Base-by-base conservation (phyloP, 1,140 invertebrate species). In the Drosophila pectinifera region DNA sequence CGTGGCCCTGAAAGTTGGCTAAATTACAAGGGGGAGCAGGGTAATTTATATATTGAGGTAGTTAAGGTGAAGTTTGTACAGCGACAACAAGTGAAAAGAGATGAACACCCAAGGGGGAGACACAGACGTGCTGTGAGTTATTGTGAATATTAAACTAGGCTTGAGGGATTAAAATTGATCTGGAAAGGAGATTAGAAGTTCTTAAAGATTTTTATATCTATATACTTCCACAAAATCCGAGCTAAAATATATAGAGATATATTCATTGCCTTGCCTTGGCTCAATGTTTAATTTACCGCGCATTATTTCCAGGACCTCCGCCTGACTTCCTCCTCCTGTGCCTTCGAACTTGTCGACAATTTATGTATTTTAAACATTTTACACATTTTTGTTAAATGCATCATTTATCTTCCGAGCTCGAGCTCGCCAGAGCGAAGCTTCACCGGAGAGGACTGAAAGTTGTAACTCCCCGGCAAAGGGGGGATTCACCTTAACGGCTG, bases 371-470 rank as follows among this genome's bases (percentile, higher is more conserved):
- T 53, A 64, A 75, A 64, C 69, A 64, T 86, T 88, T 82, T 88
- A 86, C 78, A 86, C 83, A 84, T 82, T 75, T 75, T 82, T 82
- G 75, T 82, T 82, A 82, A 86, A 88, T 82, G 75, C 83, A 82
- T 82, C 83, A 88, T 86, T 86, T 86, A 86, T 86, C 78, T 86
- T 86, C 61, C 57, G 31, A 62, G 49, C 51, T 58, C 57, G 31
- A 62, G 49, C 51, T 58, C 39, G 63, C 69, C 64, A 53, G 49
- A n/a, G 24, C 63, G 80, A 46, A 59, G 31, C 57, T 24, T 18
- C 46, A 28, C 26, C 13, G 28, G 55, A 54, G 31, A 18, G 41
- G 41, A 36, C 62, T 20, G 43, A 69, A 72, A 72, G 57, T 73
- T 56, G 58, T 43, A 43, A 24, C 69, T 4, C 13, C n/a, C 13